Conservation (phyloP, 2,113 vertebrate genomes). For the Saiga tatarica region DNA sequence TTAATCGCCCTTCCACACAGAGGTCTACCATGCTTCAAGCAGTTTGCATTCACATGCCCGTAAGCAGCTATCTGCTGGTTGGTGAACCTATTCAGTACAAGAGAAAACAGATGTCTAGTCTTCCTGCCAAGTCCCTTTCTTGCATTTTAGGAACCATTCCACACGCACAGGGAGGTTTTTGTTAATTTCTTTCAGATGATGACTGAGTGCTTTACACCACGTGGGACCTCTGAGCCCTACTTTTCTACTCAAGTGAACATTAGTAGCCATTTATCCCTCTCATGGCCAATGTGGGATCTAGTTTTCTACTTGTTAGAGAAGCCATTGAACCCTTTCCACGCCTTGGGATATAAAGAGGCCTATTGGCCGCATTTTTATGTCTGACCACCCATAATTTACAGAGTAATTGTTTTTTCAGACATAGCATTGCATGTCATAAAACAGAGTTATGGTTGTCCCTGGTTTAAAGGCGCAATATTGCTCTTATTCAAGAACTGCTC, state of each 20-base stretch:
- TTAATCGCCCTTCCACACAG: conserved; percentile 71
- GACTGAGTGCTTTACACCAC: conserved; percentile 59
- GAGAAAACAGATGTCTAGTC: conserved; percentile 86
- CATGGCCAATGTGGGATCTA: conserved; percentile 63
- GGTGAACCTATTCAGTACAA: conserved; percentile 83
- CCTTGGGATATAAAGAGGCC: conserved; percentile 45
- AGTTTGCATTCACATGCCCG: conserved; percentile 78
- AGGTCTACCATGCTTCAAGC: conserved; percentile 78
- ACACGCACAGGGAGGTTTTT: conserved; percentile 83
- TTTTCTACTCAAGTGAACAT: conserved; percentile 70
- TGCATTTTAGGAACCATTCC: conserved; percentile 83
- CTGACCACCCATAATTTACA: conserved; percentile 44
- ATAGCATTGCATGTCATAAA: conserved; percentile 21
- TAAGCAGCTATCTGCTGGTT: conserved; percentile 80
- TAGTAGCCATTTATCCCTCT: conserved; percentile 63
- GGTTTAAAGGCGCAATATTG: conserved; percentile 51
- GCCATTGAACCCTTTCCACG: conserved; percentile 39
- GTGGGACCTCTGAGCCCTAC: conserved; percentile 59
- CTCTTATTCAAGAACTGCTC: conserved; percentile 28
- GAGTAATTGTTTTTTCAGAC: conserved; percentile 29
- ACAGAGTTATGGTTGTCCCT: conserved; percentile 30
- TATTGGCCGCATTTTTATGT: conserved; percentile 36
- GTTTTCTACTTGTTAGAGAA: conserved; percentile 72
- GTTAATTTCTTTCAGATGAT: conserved; percentile 87
- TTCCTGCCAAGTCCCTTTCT: conserved; percentile 83